A percentile compares a stretch with the other conserved stretches of the same genome.
These are phyloP conservation scores for Ciconia nigra DNA, from an alignment of 2,797 vertebrate species.

Conservation along the genomic window DNA sequence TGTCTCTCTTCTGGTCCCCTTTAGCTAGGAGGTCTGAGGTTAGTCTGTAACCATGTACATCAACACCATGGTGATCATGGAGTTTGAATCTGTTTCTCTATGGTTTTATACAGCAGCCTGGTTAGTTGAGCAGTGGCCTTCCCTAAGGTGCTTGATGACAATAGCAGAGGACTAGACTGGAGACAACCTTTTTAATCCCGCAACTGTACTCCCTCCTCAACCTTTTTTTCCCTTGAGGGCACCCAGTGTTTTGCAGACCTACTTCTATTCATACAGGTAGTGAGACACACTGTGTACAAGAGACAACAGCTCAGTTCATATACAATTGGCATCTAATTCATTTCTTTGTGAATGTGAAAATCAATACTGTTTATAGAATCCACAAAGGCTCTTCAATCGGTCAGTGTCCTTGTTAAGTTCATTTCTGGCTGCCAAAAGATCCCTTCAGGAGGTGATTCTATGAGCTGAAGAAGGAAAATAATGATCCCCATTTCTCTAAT, in stretches of 20 bases:
- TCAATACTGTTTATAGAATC: conserved; percentile 11
- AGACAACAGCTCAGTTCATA: neutral
- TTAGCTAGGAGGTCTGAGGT: neutral
- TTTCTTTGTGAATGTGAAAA: neutral
- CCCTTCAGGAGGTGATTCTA: neutral
- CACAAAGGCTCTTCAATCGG: neutral
- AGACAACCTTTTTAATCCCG: neutral
- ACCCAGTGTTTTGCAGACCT: neutral
- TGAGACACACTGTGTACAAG: neutral
- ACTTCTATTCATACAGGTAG: neutral
- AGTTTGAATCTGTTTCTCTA: neutral
- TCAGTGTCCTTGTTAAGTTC: conserved; percentile 21
- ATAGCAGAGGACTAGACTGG: neutral
- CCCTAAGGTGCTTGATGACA: neutral
- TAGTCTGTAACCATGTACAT: neutral
- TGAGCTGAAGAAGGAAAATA: neutral
- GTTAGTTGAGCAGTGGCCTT: neutral
- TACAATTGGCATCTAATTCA: neutral
- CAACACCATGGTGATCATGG: neutral
- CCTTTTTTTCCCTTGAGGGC: neutral
- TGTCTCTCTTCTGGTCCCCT: neutral
- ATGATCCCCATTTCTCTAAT: neutral
- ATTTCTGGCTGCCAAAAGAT: neutral
- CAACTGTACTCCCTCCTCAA: neutral
- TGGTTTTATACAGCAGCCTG: neutral